Conservation (phyloP, 2,113 vertebrate species). For the Oryzias javanicus region DNA sequence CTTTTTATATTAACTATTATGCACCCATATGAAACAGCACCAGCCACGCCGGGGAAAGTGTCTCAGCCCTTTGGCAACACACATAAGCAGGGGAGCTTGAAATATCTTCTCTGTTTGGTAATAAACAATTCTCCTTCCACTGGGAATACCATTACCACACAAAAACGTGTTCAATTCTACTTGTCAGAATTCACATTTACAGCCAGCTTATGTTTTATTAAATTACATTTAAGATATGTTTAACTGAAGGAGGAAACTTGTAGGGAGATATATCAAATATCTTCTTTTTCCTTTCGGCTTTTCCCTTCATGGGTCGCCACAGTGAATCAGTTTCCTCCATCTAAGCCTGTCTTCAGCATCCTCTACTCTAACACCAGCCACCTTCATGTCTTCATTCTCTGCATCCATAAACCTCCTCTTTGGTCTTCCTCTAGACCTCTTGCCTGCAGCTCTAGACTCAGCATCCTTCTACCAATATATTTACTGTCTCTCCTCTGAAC, state of each 20-base stretch:
- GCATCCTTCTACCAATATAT: too few relatives aligned
- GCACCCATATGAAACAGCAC: slow-evolving; percentile 44
- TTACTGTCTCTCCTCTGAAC: too few relatives aligned
- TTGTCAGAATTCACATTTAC: slow-evolving; percentile 19
- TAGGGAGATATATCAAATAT: slow-evolving; percentile 16
- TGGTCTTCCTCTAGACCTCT: too few relatives aligned
- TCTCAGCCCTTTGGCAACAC: slow-evolving; percentile 29
- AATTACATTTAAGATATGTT: slow-evolving; percentile 2
- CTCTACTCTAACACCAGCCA: too few relatives aligned
- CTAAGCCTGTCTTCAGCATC: too few relatives aligned
- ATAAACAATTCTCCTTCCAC: slow-evolving; percentile 51
- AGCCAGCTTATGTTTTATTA: slow-evolving; percentile 43
- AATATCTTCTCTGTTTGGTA: slow-evolving; percentile 42
- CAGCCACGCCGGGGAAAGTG: slow-evolving; percentile 7
- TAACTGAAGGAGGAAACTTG: slow-evolving; percentile 22
- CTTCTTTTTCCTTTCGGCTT: too few relatives aligned
- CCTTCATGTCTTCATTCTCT: too few relatives aligned
- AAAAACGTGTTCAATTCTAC: not conserved
- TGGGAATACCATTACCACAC: slow-evolving; percentile 42
- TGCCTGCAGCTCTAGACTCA: too few relatives aligned
- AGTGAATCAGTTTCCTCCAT: too few relatives aligned
- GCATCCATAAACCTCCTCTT: too few relatives aligned
- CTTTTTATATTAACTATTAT: slow-evolving; percentile 44
- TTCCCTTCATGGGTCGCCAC: too few relatives aligned
- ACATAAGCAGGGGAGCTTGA: slow-evolving; percentile 25